A percentile compares a stretch with the other conserved stretches of the same genome.
Evolutionary conservation across 2,113 vertebrate species (phyloP).

Genomic region (Labeo rohita): DNA sequence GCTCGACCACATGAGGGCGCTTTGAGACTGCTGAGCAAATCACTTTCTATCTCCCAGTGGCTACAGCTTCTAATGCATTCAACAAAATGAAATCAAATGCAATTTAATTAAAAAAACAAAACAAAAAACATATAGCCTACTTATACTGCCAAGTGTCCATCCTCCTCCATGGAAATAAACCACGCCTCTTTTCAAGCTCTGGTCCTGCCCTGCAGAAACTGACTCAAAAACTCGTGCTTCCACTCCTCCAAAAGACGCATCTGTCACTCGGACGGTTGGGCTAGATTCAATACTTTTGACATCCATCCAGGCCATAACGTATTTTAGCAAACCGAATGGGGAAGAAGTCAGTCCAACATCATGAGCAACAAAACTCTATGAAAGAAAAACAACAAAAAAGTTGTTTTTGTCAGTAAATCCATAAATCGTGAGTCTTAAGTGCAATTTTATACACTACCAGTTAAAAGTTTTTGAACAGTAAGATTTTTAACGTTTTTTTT

Average conservation of each 20-base stretch:
- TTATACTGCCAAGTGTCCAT: slow-evolving; percentile 88
- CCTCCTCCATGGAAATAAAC: slow-evolving; percentile 94
- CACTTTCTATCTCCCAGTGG: not conserved
- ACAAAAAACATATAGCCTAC: too few relatives aligned
- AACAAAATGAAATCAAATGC: too few relatives aligned
- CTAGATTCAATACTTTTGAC: slow-evolving; percentile 77
- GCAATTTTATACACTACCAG: not conserved
- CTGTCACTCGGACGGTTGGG: slow-evolving; percentile 76
- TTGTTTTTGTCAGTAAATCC: not conserved
- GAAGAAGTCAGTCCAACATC: slow-evolving; percentile 86
- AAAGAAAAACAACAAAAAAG: not conserved
- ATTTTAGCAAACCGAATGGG: slow-evolving; percentile 82
- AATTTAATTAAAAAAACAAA: too few relatives aligned
- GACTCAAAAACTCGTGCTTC: slow-evolving; percentile 87
- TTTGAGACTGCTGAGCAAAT: not conserved
- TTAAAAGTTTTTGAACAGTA: too few relatives aligned
- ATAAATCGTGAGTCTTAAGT: not conserved
- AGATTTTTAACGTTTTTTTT: too few relatives aligned
- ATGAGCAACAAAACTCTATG: slow-evolving; percentile 85
- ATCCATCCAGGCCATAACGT: slow-evolving; percentile 77
- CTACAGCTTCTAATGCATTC: not conserved
- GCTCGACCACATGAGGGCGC: not conserved
- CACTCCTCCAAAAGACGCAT: slow-evolving; percentile 83
- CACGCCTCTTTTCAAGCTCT: slow-evolving; percentile 78
- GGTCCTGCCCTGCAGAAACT: slow-evolving; percentile 50